Conservation (phyloP, 2,797 vertebrate genomes). For the Poecilia gillii region DNA sequence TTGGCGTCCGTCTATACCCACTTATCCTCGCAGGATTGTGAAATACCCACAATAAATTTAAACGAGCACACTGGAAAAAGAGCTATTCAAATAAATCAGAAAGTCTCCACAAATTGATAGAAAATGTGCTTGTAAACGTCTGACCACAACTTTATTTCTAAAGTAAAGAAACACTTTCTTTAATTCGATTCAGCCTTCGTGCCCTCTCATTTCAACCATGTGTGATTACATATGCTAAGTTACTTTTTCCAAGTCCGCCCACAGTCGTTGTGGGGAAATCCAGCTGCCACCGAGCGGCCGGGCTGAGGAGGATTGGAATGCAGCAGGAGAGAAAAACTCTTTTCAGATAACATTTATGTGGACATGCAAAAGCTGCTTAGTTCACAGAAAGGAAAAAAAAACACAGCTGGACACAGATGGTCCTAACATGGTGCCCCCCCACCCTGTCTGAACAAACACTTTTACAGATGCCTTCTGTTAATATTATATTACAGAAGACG, state of each 20-base stretch:
- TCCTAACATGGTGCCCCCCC: not conserved
- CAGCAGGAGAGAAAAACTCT: conserved; percentile 74
- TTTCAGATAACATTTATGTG: conserved; percentile 74
- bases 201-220: conserved; percentile 22
- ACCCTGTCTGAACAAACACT: not conserved
- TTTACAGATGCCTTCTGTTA: not conserved
- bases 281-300: conserved; percentile 71
- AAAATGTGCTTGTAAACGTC: not conserved
- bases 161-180: not conserved
- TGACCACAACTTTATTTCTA: not conserved
- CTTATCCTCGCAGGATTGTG: not conserved
- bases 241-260: conserved; percentile 72
- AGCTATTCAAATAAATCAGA: not conserved
- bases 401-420: not conserved
- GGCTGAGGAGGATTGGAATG: conserved; percentile 77
- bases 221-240: conserved; percentile 58
- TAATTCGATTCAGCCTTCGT: conserved; percentile 11
- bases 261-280: conserved; percentile 71
- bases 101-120: not conserved
- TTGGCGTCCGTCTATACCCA: not conserved
- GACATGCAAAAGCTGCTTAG: conserved; percentile 46
- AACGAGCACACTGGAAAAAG: not conserved
- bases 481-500: not conserved
- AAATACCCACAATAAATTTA: not conserved
- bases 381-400: conserved; percentile 50